These are phyloP conservation scores for Leptinotarsa tumamoca DNA, from an alignment of 2,888 invertebrate species.

Conservation along the genomic window DNA sequence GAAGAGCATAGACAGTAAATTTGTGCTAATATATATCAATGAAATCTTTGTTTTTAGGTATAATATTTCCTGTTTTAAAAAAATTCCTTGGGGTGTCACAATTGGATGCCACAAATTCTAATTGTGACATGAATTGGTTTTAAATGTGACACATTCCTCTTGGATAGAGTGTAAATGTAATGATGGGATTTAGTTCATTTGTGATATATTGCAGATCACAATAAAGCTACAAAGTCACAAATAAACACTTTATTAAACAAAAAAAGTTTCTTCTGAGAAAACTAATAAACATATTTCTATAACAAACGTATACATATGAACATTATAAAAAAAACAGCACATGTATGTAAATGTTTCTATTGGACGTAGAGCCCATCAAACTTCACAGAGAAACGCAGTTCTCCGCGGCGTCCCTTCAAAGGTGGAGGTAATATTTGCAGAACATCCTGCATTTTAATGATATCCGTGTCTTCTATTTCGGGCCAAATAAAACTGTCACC, in stretches of 20 bases:
- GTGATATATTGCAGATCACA: constrained; percentile 1
- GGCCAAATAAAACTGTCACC: constrained; percentile 6
- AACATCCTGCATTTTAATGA: neutral
- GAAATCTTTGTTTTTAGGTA: too few relatives aligned
- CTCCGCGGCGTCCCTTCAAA: neutral
- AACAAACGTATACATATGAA: neutral
- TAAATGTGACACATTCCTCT: neutral
- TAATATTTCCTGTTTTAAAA: neutral
- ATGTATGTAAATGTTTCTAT: neutral
- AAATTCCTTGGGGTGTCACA: neutral
- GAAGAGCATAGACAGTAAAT: neutral
- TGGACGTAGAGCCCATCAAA: constrained; percentile 9
- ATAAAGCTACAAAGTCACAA: neutral
- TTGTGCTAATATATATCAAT: too few relatives aligned
- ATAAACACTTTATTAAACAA: neutral
- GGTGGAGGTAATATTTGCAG: neutral
- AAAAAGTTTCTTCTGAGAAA: neutral
- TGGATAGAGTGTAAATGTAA: neutral
- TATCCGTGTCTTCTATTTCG: neutral
- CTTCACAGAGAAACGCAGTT: neutral
- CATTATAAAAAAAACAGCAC: neutral
- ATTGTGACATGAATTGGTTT: neutral
- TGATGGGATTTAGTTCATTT: neutral
- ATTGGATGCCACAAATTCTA: neutral
- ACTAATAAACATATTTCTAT: neutral